A percentile compares a stretch with the other conserved stretches of the same genome.
phyloP scores from a whole-genome alignment of 2,888 invertebrate species.

The Iselma pallidipennis region DNA sequence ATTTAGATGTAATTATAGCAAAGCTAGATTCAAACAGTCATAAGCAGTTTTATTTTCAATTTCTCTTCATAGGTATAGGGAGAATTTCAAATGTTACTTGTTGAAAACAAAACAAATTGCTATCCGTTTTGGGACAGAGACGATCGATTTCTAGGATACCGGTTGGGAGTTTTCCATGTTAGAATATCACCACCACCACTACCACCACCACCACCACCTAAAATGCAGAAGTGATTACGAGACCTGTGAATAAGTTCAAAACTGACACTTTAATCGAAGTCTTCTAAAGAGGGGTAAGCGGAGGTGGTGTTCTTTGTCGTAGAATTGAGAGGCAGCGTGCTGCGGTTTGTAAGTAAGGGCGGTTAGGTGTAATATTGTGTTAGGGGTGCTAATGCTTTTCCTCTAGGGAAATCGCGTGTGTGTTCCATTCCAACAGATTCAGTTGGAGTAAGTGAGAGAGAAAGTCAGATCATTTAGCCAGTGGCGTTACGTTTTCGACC shows the following conservation, averaged over 20 bases:
- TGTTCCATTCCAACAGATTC: conserved; percentile 29
- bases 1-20: background rate
- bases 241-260: conserved; percentile 23
- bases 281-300: conserved; percentile 6
- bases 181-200: too few relatives aligned
- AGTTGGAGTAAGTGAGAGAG: background rate
- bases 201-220: background rate
- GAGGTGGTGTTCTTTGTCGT: conserved; percentile 20
- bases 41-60: too few relatives aligned
- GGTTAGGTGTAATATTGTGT: conserved; percentile 45
- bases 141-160: background rate
- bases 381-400: conserved; percentile 44
- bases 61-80: too few relatives aligned
- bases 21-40: too few relatives aligned
- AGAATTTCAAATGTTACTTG: background rate
- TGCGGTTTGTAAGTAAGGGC: conserved; percentile 40
- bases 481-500: background rate
- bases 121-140: background rate
- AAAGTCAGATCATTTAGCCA: conserved; percentile 3
- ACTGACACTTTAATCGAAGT: conserved; percentile 31
- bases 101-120: background rate
- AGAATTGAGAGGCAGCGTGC: conserved; percentile 29
- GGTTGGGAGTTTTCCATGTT: background rate
- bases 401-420: conserved; percentile 44
- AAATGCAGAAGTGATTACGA: background rate